Conservation (phyloP, 2,888 invertebrate species). For the Eumacrocentrus americanus region DNA sequence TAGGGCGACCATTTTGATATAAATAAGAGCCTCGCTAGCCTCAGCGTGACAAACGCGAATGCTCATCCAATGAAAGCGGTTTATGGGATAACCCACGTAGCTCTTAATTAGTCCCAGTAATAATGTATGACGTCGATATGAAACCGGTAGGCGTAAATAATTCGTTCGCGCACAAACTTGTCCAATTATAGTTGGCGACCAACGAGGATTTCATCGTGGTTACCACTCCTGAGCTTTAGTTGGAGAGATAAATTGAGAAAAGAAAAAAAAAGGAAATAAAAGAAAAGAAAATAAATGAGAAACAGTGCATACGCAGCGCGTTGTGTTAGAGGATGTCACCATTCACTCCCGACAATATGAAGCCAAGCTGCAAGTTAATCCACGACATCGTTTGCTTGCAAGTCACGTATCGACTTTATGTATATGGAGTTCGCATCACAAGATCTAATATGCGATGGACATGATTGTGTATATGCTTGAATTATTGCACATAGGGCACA, state of each 20-base stretch:
- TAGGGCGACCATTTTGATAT: too few relatives aligned
- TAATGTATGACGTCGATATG: slow-evolving; percentile 38
- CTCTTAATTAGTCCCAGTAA: slow-evolving; percentile 37
- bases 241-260: neutral
- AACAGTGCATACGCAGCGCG: neutral
- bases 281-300: neutral
- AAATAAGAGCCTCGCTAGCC: too few relatives aligned
- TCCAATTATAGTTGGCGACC: slow-evolving; percentile 38
- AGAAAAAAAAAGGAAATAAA: neutral
- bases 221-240: slow-evolving; percentile 3
- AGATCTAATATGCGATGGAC: slow-evolving; percentile 37
- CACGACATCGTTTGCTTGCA: slow-evolving; percentile 30
- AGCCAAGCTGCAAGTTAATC: slow-evolving; percentile 23
- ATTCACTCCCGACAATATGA: slow-evolving; percentile 31
- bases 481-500: slow-evolving; percentile 25
- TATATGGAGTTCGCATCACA: slow-evolving; percentile 34
- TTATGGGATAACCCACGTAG: slow-evolving; percentile 32
- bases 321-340: slow-evolving; percentile 28
- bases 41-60: too few relatives aligned
- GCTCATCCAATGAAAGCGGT: slow-evolving; percentile 12
- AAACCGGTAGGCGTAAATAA: slow-evolving; percentile 40
- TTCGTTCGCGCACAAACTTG: slow-evolving; percentile 37
- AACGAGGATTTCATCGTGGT: slow-evolving; percentile 34
- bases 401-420: slow-evolving; percentile 39
- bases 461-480: slow-evolving; percentile 30